A percentile compares a stretch with the other conserved stretches of the same genome.
Conservation (phyloP, 2,888 invertebrate species). For the Pachymerium ferrugineum region DNA sequence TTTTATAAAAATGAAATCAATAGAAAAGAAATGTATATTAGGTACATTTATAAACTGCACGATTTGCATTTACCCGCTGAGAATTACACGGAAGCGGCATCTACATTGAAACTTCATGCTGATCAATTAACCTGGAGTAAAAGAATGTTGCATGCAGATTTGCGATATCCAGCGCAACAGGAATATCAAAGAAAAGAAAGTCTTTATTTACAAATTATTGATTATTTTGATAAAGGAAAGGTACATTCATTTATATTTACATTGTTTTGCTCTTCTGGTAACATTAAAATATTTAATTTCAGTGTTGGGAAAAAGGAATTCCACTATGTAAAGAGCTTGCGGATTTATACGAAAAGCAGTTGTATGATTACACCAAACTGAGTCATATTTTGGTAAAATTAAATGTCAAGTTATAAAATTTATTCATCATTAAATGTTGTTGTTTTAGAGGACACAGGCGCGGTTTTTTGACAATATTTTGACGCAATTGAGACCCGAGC, state of each 20-base stretch:
- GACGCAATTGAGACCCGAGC: slow-evolving; percentile 79
- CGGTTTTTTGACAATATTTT: slow-evolving; percentile 87
- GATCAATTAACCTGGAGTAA: slow-evolving; percentile 76
- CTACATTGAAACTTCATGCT: slow-evolving; percentile 88
- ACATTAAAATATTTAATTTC: slow-evolving; percentile 40
- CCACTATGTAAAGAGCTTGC: slow-evolving; percentile 86
- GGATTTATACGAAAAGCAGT: slow-evolving; percentile 72
- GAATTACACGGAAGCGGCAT: slow-evolving; percentile 91
- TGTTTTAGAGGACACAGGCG: slow-evolving; percentile 65
- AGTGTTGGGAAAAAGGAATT: slow-evolving; percentile 94
- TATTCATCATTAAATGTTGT: slow-evolving; percentile 29
- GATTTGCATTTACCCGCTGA: slow-evolving; percentile 85
- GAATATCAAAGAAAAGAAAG: slow-evolving; percentile 87
- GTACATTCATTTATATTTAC: slow-evolving; percentile 47
- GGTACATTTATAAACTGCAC: slow-evolving; percentile 90
- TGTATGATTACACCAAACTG: slow-evolving; percentile 82
- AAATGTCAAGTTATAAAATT: neutral
- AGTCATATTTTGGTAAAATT: slow-evolving; percentile 63
- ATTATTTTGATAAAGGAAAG: slow-evolving; percentile 90
- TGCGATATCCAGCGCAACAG: slow-evolving; percentile 61
- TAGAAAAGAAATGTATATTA: slow-evolving; percentile 88
- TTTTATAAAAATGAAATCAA: slow-evolving; percentile 96
- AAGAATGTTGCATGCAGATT: slow-evolving; percentile 44
- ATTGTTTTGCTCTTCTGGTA: neutral
- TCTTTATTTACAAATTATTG: slow-evolving; percentile 79